Base-by-base conservation (phyloP, 2,113 vertebrate genomes). In the Ciconia maguari region DNA sequence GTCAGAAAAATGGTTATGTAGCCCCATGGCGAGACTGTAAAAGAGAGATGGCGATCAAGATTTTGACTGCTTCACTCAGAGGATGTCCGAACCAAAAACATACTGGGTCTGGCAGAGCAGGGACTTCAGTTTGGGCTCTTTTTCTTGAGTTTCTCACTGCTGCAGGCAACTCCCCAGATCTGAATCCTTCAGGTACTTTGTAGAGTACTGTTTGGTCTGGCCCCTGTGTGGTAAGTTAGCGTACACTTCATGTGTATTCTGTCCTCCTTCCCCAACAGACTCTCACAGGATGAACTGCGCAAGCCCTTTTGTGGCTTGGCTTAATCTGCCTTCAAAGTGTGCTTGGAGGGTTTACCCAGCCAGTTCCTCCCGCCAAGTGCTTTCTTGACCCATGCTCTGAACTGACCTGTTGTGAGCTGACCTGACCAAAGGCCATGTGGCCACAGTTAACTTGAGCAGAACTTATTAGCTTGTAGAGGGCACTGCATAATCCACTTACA, bases 401-500 rank as follows among this genome's bases (percentile, higher is more conserved):
- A 62, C 69, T 87, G 84, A 80, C 83, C 61, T 79, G 77, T 90
- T 96, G 62, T 42, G 90, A 91, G 64, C 55, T 94, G 81, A 66
- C 82, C 89, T 90, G 90, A 55, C 57, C 75, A 82, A 93, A 69
- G 1, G 57, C 85, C 29, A 30, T 1, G 11, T 79, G 90, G 84
- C 52, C 87, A 51, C 51, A 71, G 69, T 82, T 70, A 75, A 44
- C 46, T 66, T 0, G 1, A 91, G 70, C 70, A 90, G 61, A 87
- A 84, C 60, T 87, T 87, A 81, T 82, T 62, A 75, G 25, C n/a
- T 91, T 64, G 66, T 44, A 88, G 66, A 87, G 29, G 70, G 42
- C 61, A 71, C 69, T 60, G 65, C 10, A 20, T 72, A 92, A 79
- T 72, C 66, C 26, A 21, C n/a, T 83, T 79, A 55, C 26, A 17